Evolutionary conservation across 1,140 invertebrate species (phyloP), one percentile per base, ranked within the genome.

Genomic region (Drosophila chauvacae): DNA sequence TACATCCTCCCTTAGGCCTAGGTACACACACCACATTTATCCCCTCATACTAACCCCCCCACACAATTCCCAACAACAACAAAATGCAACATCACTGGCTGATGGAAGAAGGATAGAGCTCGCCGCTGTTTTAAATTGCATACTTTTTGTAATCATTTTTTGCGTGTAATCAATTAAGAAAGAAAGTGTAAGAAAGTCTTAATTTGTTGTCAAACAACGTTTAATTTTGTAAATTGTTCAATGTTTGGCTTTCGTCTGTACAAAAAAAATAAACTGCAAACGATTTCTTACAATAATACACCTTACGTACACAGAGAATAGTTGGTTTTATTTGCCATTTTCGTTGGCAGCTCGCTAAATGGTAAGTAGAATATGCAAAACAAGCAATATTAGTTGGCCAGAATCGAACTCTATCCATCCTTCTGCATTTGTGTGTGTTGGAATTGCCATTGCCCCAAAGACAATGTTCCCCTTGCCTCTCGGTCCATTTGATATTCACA

Each of bases 381-480:
- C 77, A 69, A 83, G 61, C 83, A 86, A 84, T 73, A 87, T 85
- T 85, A 66, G 81, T 85, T 90, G 80, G 78, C 82, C 60, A 62
- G 50, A 44, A 74, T 45, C 56, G 50, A 80, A 78, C 91, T 92
- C 91, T 92, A 92, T 92, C 91, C 91, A 92, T 92, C 91, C 91
- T 92, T 92, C 91, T 91, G 90, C 91, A 92, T 92, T 92, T 26
- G 26, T 26, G 26, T 92, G 77, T 80, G 71, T 86, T 77, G 72
- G 73, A 66, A 60, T 55, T 55, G 44, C 42, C 51, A 60, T 55
- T 55, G 44, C 42, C 51, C 71, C 61, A 23, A 65, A 76, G 2
- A 26, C 30, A 26, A 57, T 47, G 44, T 71, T 57, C 45, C 50
- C 53, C 47, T 18, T 37, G 58, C 64, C 74, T 37, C 44, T 37